These are phyloP conservation scores for Arnoldichthys spilopterus DNA, from an alignment of 2,797 vertebrate genomes.

Conservation along the genomic window DNA sequence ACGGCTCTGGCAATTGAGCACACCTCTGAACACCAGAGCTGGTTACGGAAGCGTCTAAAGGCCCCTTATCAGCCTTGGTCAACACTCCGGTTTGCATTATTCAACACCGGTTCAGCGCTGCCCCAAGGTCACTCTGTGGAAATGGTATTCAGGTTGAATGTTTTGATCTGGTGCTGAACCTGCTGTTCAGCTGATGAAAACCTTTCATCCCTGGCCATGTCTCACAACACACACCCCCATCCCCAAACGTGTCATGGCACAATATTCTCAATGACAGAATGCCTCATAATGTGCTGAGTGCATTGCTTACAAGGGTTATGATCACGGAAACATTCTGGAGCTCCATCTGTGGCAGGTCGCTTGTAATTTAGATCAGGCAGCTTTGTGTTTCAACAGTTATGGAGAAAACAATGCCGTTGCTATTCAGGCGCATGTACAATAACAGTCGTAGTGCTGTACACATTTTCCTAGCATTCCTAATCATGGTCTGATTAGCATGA, in stretches of 20 bases:
- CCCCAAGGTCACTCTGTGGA: not conserved
- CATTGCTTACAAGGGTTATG: slow-evolving; percentile 4
- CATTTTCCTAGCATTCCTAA: not conserved
- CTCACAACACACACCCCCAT: not conserved
- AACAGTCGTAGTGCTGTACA: not conserved
- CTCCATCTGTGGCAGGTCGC: slow-evolving; percentile 19
- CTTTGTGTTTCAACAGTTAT: slow-evolving; percentile 2
- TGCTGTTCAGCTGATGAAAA: slow-evolving; percentile 18
- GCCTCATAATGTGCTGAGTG: slow-evolving; percentile 4
- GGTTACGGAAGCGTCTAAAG: not conserved
- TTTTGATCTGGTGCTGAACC: slow-evolving; percentile 29
- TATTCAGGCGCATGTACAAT: not conserved
- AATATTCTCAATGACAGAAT: slow-evolving; percentile 3
- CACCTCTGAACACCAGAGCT: not conserved
- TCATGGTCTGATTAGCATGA: not conserved
- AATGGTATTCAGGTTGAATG: slow-evolving; percentile 1
- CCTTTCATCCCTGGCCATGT: slow-evolving; percentile 12
- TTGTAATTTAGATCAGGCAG: slow-evolving; percentile 18
- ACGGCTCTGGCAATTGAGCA: not conserved
- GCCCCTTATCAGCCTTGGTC: not conserved
- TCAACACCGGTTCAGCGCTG: not conserved
- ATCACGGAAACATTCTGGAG: not conserved
- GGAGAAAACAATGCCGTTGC: not conserved
- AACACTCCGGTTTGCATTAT: slow-evolving; percentile 21
- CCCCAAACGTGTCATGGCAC: not conserved